These are phyloP conservation scores for Mesoligia furuncula DNA, from an alignment of 2,888 invertebrate species.

Conservation along the genomic window DNA sequence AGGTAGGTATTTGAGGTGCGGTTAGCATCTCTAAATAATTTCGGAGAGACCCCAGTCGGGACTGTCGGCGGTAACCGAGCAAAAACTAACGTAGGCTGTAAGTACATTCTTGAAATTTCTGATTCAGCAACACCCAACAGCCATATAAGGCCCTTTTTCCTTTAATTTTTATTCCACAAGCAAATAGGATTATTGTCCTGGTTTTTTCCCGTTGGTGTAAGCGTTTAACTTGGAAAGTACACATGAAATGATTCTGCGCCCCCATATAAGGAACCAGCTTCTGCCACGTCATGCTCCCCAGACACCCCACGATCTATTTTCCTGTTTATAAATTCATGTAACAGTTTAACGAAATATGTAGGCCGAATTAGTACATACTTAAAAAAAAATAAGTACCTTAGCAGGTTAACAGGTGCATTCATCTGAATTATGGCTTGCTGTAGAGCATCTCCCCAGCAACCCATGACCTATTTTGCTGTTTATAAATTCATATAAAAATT, in stretches of 20 bases:
- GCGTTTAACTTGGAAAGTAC: background rate
- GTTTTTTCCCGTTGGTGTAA: background rate
- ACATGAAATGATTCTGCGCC: background rate
- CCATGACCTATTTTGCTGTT: too few species aligned
- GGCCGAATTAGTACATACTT: too few species aligned
- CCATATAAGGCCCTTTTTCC: background rate
- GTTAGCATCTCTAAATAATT: constrained; percentile 59
- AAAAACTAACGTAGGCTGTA: constrained; percentile 9
- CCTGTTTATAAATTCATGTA: too few species aligned
- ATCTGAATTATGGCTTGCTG: too few species aligned
- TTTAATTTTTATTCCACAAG: background rate
- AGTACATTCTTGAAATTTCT: constrained; percentile 2
- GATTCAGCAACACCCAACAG: background rate
- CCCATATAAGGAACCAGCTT: background rate
- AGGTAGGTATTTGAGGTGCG: constrained; percentile 66
- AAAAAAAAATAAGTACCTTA: too few species aligned
- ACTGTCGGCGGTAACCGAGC: constrained; percentile 13
- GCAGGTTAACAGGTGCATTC: too few species aligned
- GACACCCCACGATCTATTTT: too few species aligned
- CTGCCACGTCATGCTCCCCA: too few species aligned
- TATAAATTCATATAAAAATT: too few species aligned
- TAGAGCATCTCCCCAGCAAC: too few species aligned
- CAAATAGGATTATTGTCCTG: background rate
- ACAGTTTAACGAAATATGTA: too few species aligned
- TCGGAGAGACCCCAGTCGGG: constrained; percentile 23